Evolutionary conservation across 1,140 invertebrate genomes (phyloP), one percentile per base, ranked within the genome.

Genomic region (Adoxophyes honmai): DNA sequence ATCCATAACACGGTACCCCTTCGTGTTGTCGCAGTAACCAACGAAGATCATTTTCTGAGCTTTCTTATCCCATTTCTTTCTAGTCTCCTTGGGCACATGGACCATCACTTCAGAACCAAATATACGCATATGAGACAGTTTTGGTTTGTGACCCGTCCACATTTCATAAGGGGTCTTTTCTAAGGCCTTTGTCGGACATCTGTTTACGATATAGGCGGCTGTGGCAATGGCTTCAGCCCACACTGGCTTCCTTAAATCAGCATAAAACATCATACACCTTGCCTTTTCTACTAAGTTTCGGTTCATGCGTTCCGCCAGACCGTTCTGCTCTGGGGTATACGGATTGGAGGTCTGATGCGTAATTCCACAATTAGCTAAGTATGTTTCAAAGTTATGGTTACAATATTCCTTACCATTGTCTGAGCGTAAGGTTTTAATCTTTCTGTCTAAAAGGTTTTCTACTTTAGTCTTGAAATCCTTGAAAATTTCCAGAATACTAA

Each of bases 81-180:
- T n/a, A n/a, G n/a, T n/a, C n/a, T n/a, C n/a, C n/a, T n/a, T n/a
- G n/a, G n/a, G n/a, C n/a, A n/a, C n/a, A n/a, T n/a, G n/a, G n/a
- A n/a, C n/a, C n/a, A n/a, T n/a, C n/a, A n/a, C n/a, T n/a, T n/a
- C n/a, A n/a, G n/a, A n/a, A n/a, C n/a, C n/a, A n/a, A n/a, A n/a
- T n/a, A n/a, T n/a, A n/a, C n/a, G n/a, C n/a, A 39, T 7, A 39
- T 39, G 38, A 15, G 13, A 15, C 37, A 89, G 16, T 36, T 84
- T 55, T 11, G 80, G 76, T 62, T 78, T 86, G 15, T 56, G 34
- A 8, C 71, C 67, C 42, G 36, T 65, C 79, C 86, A 88, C 8
- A 73, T 15, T 66, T 90, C 80, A 55, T 73, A 66, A 0, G 82
- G 76, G 1, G 81, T 85, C 42, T 55, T 66, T 1, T 15, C 7